Evolutionary conservation across 2,797 vertebrate genomes (phyloP).

Genomic region (Paratrypauchen microcephalus): DNA sequence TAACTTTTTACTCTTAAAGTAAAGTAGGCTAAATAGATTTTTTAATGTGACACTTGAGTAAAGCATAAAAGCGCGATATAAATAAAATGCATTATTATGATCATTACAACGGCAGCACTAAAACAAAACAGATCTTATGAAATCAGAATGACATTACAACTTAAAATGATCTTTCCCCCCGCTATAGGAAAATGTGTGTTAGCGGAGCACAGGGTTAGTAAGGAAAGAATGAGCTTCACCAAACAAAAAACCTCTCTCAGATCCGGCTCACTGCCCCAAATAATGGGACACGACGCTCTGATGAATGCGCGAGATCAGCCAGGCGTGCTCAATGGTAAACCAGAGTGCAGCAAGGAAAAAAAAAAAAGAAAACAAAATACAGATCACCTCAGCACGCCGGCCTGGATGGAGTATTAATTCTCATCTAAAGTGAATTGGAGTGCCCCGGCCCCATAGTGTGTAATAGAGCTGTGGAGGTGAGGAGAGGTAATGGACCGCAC

Average conservation of each 20-base stretch:
- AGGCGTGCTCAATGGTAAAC: slow-evolving; percentile 77
- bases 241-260: slow-evolving; percentile 70
- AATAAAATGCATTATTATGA: too few relatives aligned
- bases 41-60: too few relatives aligned
- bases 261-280: slow-evolving; percentile 82
- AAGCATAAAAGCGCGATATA: too few relatives aligned
- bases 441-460: slow-evolving; percentile 16
- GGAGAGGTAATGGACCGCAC: background rate
- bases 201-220: slow-evolving; percentile 57
- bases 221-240: slow-evolving; percentile 72
- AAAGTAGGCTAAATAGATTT: too few relatives aligned
- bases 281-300: slow-evolving; percentile 79
- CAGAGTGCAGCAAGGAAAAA: slow-evolving; percentile 28
- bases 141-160: background rate
- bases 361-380: slow-evolving; percentile 72
- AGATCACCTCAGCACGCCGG: slow-evolving; percentile 53
- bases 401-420: slow-evolving; percentile 65
- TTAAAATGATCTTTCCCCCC: background rate
- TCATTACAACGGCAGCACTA: background rate
- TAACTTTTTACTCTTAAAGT: too few relatives aligned
- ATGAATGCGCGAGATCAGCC: slow-evolving; percentile 78
- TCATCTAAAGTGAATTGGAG: slow-evolving; percentile 42
- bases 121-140: background rate
- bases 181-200: slow-evolving; percentile 44
- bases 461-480: slow-evolving; percentile 35